Base-by-base conservation (phyloP, 2,888 invertebrate genomes). In the Luperina testacea region DNA sequence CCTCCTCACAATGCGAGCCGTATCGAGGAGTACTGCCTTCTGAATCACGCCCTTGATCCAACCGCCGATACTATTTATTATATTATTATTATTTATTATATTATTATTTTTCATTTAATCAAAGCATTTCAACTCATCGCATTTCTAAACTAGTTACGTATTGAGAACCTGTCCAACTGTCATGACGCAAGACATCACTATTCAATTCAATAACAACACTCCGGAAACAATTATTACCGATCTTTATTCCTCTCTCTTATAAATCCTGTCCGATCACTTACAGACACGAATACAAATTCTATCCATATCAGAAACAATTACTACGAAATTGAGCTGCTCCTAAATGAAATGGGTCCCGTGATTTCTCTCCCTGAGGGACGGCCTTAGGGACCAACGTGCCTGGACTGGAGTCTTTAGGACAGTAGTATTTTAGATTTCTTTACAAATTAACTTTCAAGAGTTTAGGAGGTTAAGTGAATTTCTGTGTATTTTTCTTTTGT, bases 241-340 rank as follows among this genome's bases (percentile, higher is more conserved):
- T 32, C 45, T 20, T 48, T n/a, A 15, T 57, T 45, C 38, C 1
- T 45, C 6, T 9, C 6, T 24, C n/a, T 64, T 53, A 38, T n/a
- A 68, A 82, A 67, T 38, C 59, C 13, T 20, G 15, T 38, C 24
- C 51, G 57, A 64, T 82, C 53, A 38, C 38, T 61, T 38, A 74
- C 32, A 45, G 32, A 51, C 20, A 51, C 59, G 80, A 75, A 68
- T 77, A 80, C 69, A 76, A 83, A 86, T 85, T 85, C 86, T 48
- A 65, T 69, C 17, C 72, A 38, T 77, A 83, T 83, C 75, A 80
- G 72, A 72, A 85, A 83, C 84, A 83, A 85, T 86, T 85, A 80
- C 74, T 13, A 13, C 45, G 69, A 51, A 75, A 82, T 69, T 53
- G 74, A 77, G 63, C 67, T 27, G 53, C 57, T 75, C 51, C 75